These are phyloP conservation scores for Ancistrus triradiatus DNA, from an alignment of 2,113 vertebrate genomes.

Conservation along the genomic window DNA sequence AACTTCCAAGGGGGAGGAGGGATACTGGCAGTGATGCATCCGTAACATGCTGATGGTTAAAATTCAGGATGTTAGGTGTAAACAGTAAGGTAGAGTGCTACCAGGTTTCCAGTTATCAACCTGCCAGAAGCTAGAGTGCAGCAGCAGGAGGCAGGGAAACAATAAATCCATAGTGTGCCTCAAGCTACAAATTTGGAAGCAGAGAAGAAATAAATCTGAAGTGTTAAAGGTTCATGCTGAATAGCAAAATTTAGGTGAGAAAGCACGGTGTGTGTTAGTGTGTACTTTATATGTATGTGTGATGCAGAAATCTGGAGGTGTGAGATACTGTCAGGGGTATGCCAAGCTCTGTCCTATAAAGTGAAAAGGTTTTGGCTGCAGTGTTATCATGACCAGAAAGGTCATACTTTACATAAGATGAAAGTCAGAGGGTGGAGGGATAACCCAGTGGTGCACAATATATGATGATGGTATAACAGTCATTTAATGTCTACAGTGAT, in stretches of 20 bases:
- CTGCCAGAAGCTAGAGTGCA: not conserved
- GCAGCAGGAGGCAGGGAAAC: not conserved
- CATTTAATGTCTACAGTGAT: too few species aligned
- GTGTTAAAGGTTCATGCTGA: slow-evolving; percentile 23
- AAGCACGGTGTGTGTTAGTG: slow-evolving; percentile 6
- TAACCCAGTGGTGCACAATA: not conserved
- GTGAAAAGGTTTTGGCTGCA: slow-evolving; percentile 9
- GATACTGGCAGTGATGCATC: not conserved
- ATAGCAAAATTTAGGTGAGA: slow-evolving; percentile 17
- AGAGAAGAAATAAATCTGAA: slow-evolving; percentile 13
- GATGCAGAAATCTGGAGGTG: slow-evolving; percentile 1
- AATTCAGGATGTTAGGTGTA: not conserved
- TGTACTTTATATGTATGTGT: not conserved
- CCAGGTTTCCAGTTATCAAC: not conserved
- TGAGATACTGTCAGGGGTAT: not conserved
- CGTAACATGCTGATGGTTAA: not conserved
- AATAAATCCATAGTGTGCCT: not conserved
- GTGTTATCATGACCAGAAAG: slow-evolving; percentile 17
- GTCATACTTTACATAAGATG: slow-evolving; percentile 17
- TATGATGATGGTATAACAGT: too few species aligned
- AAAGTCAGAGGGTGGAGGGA: slow-evolving; percentile 1
- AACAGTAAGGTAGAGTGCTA: not conserved
- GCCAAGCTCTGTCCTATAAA: slow-evolving; percentile 6
- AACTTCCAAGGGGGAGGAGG: not conserved
- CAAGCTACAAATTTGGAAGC: slow-evolving; percentile 12